Evolutionary conservation across 1,140 invertebrate species (phyloP).

Genomic region (Drosophila sp.): DNA sequence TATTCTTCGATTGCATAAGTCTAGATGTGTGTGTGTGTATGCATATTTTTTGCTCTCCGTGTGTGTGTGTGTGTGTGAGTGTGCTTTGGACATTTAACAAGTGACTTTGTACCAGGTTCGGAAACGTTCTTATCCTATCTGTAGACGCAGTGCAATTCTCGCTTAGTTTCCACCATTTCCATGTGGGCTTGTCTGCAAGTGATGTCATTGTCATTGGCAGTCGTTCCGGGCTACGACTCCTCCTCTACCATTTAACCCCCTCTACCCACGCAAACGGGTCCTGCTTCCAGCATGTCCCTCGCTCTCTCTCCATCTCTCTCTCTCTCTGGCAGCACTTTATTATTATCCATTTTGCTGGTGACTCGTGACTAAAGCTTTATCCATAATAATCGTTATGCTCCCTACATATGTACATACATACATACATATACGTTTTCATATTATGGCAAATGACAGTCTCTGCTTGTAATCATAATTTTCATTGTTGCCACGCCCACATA

Average conservation of each 20-base stretch:
- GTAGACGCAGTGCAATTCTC: slow-evolving; percentile 26
- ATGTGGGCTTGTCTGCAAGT: slow-evolving; percentile 70
- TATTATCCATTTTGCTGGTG: slow-evolving; percentile 62
- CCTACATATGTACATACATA: slow-evolving; percentile 1
- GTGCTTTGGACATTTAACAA: slow-evolving; percentile 46
- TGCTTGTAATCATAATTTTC: slow-evolving; percentile 66
- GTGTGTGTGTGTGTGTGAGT: background rate
- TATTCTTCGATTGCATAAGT: background rate
- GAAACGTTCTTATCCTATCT: slow-evolving; percentile 18
- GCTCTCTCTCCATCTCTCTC: background rate
- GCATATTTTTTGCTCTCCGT: slow-evolving; percentile 10
- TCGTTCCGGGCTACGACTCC: slow-evolving; percentile 53
- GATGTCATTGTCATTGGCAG: slow-evolving; percentile 78
- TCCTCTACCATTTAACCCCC: slow-evolving; percentile 30
- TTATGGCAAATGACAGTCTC: slow-evolving; percentile 56
- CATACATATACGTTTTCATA: slow-evolving; percentile 24
- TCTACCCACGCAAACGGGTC: background rate
- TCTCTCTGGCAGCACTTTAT: slow-evolving; percentile 48
- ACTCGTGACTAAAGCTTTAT: slow-evolving; percentile 50
- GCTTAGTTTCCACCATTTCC: slow-evolving; percentile 37
- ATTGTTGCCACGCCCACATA: slow-evolving; percentile 49
- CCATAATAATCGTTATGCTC: slow-evolving; percentile 63
- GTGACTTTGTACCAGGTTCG: slow-evolving; percentile 8
- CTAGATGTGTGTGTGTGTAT: background rate
- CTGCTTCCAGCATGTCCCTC: background rate